Base-by-base conservation (phyloP, 2,888 invertebrate species). In the Sphaerophoria rueppellii region DNA sequence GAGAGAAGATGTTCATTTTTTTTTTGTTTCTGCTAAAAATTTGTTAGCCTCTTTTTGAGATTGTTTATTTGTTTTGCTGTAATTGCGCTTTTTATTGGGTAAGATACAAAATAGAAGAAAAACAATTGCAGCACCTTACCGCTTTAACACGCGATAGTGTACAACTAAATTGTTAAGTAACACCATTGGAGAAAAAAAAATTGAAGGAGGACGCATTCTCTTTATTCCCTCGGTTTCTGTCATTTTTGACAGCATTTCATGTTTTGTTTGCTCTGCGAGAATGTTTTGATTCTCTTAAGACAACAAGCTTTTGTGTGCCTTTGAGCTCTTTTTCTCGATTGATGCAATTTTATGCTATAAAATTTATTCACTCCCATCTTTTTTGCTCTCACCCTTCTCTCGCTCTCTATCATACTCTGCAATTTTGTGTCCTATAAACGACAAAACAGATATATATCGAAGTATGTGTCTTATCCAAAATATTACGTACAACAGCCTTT, bases 401-500 rank as follows among this genome's bases (percentile, higher is more conserved):
- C 4, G 57, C 24, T 55, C 6, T n/a, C 32, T 61, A 43, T 60
- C 58, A n/a, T n/a, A 12, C 50, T 61, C 34, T 58, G 43, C 24
- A 73, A 63, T 67, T 58, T 63, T 48, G 67, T 67, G 75, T 81
- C 81, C 85, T 85, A 85, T 85, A 81, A 85, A 85, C 57, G 4
- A 32, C 0, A 57, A 35, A 4, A 37, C 16, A 52, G 72, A 80
- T 63, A 72, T 80, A 80, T 65, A 65, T 65, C 65, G 35, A 7
- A 65, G 35, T 32, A 46, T 65, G 81, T 81, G 69, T 81, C 73
- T 85, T 85, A 85, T 85, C 85, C 85, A 85, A 83, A 85, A 85
- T 85, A 85, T 85, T 85, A 85, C 82, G 82, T 82, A 61, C 81
- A 63, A 82, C 85, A 72, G 85, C 81, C 72, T 78, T 85, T 82